Conservation (phyloP, 2,888 invertebrate species). For the Campoplex nolae region DNA sequence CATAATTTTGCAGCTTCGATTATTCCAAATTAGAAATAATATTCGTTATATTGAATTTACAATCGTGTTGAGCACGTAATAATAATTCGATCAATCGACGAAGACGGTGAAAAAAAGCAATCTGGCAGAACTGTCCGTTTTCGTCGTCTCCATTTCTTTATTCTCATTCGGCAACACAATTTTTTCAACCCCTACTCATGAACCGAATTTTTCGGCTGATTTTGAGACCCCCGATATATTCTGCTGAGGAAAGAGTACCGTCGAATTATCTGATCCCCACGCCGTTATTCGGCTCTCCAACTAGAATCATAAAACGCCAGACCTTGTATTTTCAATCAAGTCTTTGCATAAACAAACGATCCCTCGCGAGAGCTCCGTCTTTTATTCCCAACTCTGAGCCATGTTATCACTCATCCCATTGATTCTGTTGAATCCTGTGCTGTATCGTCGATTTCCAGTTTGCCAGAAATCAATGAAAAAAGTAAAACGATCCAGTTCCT, state of each 20-base stretch:
- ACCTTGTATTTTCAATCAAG: constrained; percentile 76
- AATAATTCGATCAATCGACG: background rate
- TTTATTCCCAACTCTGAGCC: background rate
- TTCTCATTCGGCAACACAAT: constrained; percentile 33
- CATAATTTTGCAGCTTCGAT: too few species aligned
- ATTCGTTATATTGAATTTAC: too few species aligned
- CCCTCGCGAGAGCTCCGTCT: constrained; percentile 33
- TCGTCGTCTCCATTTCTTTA: constrained; percentile 51
- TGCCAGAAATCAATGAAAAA: constrained; percentile 38
- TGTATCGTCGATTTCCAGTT: constrained; percentile 44
- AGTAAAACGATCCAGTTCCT: constrained; percentile 9
- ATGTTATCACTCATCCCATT: background rate
- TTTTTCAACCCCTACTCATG: constrained; percentile 31
- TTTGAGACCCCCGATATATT: constrained; percentile 1
- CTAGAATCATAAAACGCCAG: constrained; percentile 71
- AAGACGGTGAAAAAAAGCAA: background rate
- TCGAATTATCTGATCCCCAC: background rate
- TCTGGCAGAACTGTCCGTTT: constrained; percentile 50
- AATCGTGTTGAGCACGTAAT: background rate
- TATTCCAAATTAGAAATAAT: too few species aligned
- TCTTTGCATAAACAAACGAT: constrained; percentile 73
- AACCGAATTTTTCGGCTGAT: constrained; percentile 30
- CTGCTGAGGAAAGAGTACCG: background rate
- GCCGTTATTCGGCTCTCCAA: constrained; percentile 56
- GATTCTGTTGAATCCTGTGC: constrained; percentile 32